Base-by-base conservation (phyloP, 2,797 vertebrate species). In the Diplodus puntazzo region DNA sequence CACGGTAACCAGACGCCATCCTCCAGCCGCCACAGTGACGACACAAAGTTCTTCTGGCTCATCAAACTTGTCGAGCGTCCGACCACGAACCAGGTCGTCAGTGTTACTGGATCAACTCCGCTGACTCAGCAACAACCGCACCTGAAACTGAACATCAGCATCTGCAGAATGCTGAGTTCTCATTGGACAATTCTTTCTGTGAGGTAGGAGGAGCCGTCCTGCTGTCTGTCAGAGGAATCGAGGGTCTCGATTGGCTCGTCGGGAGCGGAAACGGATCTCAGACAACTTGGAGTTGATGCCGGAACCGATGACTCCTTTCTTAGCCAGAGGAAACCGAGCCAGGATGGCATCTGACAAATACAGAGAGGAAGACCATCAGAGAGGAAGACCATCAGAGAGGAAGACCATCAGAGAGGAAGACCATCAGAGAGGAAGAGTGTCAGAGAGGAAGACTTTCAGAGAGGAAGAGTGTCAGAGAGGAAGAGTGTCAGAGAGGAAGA, bases 251-350 rank as follows among this genome's bases (percentile, higher is more conserved):
- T 80, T 88, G 78, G 82, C 83, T 92, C 82, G 87, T 50, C 91
- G 81, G 63, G 89, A 94, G 82, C 80, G 90, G 74, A 95, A 92
- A 42, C 91, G 75, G 58, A 95, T 95, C 89, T 94, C 92, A 11
- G 93, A 94, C 75, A 95, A 89, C 88, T 95, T 95, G 83, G 92
- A 95, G 87, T 92, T 93, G 86, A 94, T 95, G 48, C 94, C 89
- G 0, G 93, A 93, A 69, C 93, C 93, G 23, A 93, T 95, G 83
- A 92, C 89, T 30, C 88, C 91, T 53, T 87, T 93, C 77, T 84
- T 83, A 59, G 94, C 94, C 25, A 94, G 82, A 43, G 91, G 94
- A 86, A 94, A 94, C 34, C 87, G 80, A 25, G 94, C 89, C 90
- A 95, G 83, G 59, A 85, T 94, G 82, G 94, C 93, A 69, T 94